Base-by-base conservation (phyloP, 2,797 vertebrate species). In the Glyptemys insculpta region DNA sequence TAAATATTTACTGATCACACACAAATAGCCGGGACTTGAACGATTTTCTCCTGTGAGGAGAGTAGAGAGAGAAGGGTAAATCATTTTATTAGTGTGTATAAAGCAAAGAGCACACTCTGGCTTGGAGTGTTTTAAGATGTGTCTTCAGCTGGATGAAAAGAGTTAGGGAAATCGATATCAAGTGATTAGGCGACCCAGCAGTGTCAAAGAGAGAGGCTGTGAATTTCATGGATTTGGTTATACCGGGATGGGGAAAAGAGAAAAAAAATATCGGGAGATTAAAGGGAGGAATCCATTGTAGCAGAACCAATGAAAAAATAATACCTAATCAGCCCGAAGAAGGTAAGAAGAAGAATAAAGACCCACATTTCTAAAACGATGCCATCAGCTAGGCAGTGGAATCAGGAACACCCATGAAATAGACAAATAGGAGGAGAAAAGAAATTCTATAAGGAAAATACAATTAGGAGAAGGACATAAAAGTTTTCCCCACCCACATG, bases 1-100 rank as follows among this genome's bases (percentile, higher is more conserved):
- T 99, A 99, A 99, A 99, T 99, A 99, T 99, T 99, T 99, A 99
- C 99, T 99, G 99, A 99, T 99, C 99, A 99, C 99, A 99, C 99
- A 99, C 99, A 99, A 99, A 99, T 99, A 99, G 99, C 98, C 97
- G 98, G 98, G 98, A 98, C 98, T 98, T 97, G 98, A 99, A 99
- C 99, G 99, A 99, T 99, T 99, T 98, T 99, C 98, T 98, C 98
- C 98, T 98, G 98, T 98, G 98, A 98, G 96, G 97, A 98, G 98
- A 98, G 98, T 98, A 97, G 98, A 95, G 98, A 98, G 98, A 98
- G 98, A 98, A 98, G 98, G 99, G 98, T 98, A 98, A 99, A 99
- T 99, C 99, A 98, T 99, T 99, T 99, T 99, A 99, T 99, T 99
- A 99, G 99, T 99, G 99, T 98, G 98, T 99, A 98, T 98, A 98